Conservation (phyloP, 1,140 invertebrate genomes). For the Apolygus lucorum region DNA sequence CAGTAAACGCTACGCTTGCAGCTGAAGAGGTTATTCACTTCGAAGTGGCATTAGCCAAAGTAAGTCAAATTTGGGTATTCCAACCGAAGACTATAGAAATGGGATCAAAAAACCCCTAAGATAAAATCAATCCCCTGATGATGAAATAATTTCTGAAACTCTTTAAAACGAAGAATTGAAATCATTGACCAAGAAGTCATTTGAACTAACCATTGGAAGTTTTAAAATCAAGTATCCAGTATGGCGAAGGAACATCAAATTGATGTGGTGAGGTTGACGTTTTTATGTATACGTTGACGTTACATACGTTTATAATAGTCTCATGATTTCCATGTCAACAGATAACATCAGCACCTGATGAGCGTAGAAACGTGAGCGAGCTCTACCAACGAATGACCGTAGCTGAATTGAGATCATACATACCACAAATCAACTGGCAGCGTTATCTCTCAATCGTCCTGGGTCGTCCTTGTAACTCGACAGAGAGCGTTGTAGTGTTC, state of each 20-base stretch:
- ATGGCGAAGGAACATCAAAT: too few species aligned
- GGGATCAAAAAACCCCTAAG: background rate
- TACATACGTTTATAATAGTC: too few species aligned
- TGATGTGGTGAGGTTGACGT: too few species aligned
- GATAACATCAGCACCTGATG: conserved; percentile 73
- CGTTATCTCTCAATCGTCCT: conserved; percentile 62
- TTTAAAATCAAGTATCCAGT: too few species aligned
- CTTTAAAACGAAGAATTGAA: too few species aligned
- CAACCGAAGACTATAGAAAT: too few species aligned
- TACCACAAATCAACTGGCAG: conserved; percentile 72
- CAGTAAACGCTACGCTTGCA: conserved; percentile 48
- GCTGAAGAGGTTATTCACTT: conserved; percentile 70
- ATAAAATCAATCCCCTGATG: too few species aligned
- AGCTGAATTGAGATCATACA: conserved; percentile 51
- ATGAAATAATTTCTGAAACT: too few species aligned
- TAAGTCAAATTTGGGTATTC: conserved; percentile 37
- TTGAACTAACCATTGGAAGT: too few species aligned
- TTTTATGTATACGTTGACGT: too few species aligned
- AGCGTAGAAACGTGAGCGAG: conserved; percentile 66
- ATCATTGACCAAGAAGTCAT: too few species aligned
- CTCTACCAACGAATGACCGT: conserved; percentile 72
- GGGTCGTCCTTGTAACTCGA: conserved; percentile 45
- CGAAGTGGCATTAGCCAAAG: conserved; percentile 67
- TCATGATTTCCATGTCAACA: too few species aligned
- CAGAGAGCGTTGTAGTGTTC: conserved; percentile 63